A percentile compares a stretch with the other conserved stretches of the same genome.
Conservation (phyloP, 2,888 invertebrate species). For the Homarus gammarus region DNA sequence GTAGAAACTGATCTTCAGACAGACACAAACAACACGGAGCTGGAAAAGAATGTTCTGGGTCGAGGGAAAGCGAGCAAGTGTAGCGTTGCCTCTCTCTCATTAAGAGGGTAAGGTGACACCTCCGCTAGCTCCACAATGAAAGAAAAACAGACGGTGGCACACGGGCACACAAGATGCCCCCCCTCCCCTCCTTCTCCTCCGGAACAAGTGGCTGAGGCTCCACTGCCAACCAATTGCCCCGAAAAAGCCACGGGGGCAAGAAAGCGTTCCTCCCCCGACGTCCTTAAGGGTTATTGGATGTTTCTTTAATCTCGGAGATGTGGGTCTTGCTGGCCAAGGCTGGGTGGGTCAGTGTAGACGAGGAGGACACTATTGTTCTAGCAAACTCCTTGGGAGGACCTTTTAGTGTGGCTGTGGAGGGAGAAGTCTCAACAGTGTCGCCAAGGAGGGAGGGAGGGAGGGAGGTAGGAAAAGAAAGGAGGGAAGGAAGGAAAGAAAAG, state of each 20-base stretch:
- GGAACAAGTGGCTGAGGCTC: background rate
- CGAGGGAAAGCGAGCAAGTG: background rate
- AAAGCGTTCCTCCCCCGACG: background rate
- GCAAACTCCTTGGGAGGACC: background rate
- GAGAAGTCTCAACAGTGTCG: too few relatives aligned
- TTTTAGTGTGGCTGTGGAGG: background rate
- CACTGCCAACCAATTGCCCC: conserved; percentile 1
- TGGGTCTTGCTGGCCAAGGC: background rate
- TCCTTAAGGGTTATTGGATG: background rate
- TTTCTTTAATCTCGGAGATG: background rate
- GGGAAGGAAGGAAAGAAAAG: too few relatives aligned
- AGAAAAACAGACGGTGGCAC: background rate
- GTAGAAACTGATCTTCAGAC: too few relatives aligned
- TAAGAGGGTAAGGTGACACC: background rate
- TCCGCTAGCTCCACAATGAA: background rate
- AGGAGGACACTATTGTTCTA: background rate
- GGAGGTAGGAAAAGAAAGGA: too few relatives aligned
- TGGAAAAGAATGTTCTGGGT: too few relatives aligned
- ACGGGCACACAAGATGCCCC: background rate
- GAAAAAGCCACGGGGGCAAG: background rate
- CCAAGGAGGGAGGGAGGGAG: too few relatives aligned
- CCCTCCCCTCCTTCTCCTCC: too few relatives aligned
- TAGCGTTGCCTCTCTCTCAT: background rate
- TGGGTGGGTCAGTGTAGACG: background rate
- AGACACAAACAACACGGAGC: too few relatives aligned